Base-by-base conservation (phyloP, 2,888 invertebrate species). In the Lasioglossum malachurum region DNA sequence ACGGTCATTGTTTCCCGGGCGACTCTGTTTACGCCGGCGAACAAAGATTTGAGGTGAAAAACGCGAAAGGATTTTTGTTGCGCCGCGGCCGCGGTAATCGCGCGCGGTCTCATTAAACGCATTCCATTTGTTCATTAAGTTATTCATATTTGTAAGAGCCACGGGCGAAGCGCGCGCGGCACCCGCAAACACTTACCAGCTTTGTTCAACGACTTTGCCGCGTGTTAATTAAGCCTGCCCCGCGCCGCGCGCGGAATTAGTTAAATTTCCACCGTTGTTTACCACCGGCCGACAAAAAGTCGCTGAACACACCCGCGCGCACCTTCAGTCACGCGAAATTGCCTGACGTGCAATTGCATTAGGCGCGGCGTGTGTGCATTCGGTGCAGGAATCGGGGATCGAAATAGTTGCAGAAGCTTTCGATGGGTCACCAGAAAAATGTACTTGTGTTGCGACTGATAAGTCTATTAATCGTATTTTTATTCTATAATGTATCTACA, bases 101-200 rank as follows among this genome's bases (percentile, higher is more conserved):
- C 64, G 3, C 64, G 72, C 46, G 72, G 72, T 82, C 64, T 73
- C 82, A 16, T 83, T 78, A 84, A 74, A 82, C 53, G 64, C 19
- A 46, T 84, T 73, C 53, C 84, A 83, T 76, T 83, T 82, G 77
- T 78, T 83, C 83, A 57, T 84, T 78, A 83, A 67, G 77, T 84
- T 83, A 82, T 82, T 83, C 82, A 72, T 82, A 82, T 83, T 82
- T 82, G 64, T 71, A 75, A 71, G 46, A 80, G 74, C 16, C 46
- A 41, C 64, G 35, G 23, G 60, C 60, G 74, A 75, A 75, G 75
- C 60, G 27, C 60, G 27, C 60, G 60, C 82, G 49, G 23, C 60
- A 53, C 49, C 64, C 76, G 76, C 76, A 82, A 82, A 84, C 77
- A 82, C 82, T 84, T 84, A 38, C 53, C 19, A 44, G 77, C 76